Conservation (phyloP, 2,888 invertebrate genomes). For the Nomada fucata region DNA sequence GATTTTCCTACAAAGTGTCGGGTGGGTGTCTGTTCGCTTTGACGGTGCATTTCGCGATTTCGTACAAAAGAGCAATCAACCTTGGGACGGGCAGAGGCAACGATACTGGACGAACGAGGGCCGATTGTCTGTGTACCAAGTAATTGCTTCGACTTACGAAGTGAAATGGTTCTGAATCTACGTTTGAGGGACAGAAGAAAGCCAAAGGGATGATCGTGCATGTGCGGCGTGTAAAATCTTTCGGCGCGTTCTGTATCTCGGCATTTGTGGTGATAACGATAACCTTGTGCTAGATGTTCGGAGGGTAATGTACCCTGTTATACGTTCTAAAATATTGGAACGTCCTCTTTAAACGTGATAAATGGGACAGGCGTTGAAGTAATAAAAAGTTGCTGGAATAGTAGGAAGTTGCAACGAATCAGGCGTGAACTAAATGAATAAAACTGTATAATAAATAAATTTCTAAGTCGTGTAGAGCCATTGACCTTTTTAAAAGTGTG, state of each 20-base stretch:
- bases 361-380: no score
- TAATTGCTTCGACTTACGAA: slow-evolving; percentile 1
- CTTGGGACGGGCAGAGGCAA: slow-evolving; percentile 2
- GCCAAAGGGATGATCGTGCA: background rate
- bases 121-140: background rate
- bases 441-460: background rate
- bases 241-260: background rate
- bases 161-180: background rate
- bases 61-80: slow-evolving; percentile 16
- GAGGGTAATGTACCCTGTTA: background rate
- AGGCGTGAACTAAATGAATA: background rate
- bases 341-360: background rate
- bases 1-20: slow-evolving; percentile 33
- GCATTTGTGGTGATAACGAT: background rate
- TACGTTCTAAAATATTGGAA: background rate
- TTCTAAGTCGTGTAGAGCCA: no score
- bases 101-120: slow-evolving; percentile 5
- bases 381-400: no score
- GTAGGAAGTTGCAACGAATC: background rate
- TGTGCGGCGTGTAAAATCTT: background rate
- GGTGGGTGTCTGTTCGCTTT: slow-evolving; percentile 11
- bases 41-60: slow-evolving; percentile 8
- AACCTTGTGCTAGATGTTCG: background rate
- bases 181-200: background rate
- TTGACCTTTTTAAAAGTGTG: no score